Evolutionary conservation across 2,113 vertebrate species (phyloP), one percentile per base, ranked within the genome.

Genomic region (Pteruthius melanotis): DNA sequence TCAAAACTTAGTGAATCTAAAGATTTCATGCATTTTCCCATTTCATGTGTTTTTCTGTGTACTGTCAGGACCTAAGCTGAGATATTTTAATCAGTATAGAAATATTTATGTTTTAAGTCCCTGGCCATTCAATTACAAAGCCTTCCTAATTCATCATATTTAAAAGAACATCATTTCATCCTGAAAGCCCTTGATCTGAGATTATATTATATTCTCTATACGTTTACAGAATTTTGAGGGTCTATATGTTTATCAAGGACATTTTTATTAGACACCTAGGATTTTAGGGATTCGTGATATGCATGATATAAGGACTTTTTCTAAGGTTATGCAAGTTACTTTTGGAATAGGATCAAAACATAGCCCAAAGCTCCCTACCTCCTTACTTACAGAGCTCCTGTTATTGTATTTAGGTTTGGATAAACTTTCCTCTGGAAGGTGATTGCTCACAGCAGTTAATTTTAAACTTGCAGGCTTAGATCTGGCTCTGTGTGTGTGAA

Each of bases 331-430:
- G 95, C 94, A 92, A 97, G 98, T 98, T 98, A 96, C 97, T 98
- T 94, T 99, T 99, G 99, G 98, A 99, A 96, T 68, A 89, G 49
- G 98, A 99, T 99, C 98, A 99, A 98, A 98, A 98, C 95, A 86
- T 74, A 86, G 74, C 82, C 97, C 97, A 97, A 90, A 93, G 96
- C 81, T 95, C 96, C 95, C 98, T 98, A 98, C 96, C 95, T 89
- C 97, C 96, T 94, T 96, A 96, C 97, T 98, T 95, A 96, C 97
- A 97, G 97, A 80, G 88, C 98, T 97, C 97, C 97, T 98, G 98
- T 98, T 99, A 98, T 98, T 98, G 97, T 98, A 97, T 97, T 99
- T 98, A 97, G 98, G 95, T 98, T 98, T 98, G 98, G 98, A 99
- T 98, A 98, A 99, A 99, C 98, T 98, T 97, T 95, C 97, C 96